Evolutionary conservation across 2,888 invertebrate genomes (phyloP).

Genomic region (Drosophila subquinaria): DNA sequence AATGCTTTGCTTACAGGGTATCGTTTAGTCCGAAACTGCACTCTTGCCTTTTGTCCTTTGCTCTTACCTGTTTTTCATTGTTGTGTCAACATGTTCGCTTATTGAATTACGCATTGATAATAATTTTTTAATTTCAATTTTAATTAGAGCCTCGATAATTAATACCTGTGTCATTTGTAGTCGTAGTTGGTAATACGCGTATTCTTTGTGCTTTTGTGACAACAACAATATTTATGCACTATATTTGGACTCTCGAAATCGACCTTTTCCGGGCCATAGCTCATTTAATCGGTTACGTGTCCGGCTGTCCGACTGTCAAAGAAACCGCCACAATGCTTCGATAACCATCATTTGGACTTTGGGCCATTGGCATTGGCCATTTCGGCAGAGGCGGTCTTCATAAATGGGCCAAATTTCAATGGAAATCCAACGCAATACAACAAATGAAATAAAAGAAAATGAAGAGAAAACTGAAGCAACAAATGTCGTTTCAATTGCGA

Average conservation of each 20-base stretch:
- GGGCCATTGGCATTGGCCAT: slow-evolving; percentile 6
- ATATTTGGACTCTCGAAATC: neutral
- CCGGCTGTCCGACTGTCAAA: neutral
- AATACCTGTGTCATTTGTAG: slow-evolving; percentile 1
- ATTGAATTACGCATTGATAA: slow-evolving; percentile 1
- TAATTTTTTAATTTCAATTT: neutral
- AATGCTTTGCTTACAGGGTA: neutral
- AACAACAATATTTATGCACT: neutral
- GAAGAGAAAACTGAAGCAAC: slow-evolving; percentile 22
- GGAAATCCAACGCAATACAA: slow-evolving; percentile 3
- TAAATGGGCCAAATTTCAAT: slow-evolving; percentile 24
- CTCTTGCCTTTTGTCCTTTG: neutral
- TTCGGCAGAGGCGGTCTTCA: neutral
- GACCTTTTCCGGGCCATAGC: neutral
- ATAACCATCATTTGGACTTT: slow-evolving; percentile 6
- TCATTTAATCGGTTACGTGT: slow-evolving; percentile 7
- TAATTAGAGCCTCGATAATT: slow-evolving; percentile 9
- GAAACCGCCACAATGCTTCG: slow-evolving; percentile 9
- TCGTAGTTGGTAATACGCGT: neutral
- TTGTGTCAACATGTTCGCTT: neutral
- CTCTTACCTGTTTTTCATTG: neutral
- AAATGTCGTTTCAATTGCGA: slow-evolving; percentile 38
- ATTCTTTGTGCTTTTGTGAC: neutral
- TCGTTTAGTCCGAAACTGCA: neutral
- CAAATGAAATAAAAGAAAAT: neutral